Conservation (phyloP, 2,888 invertebrate species). For the Callinectes sapidus region DNA sequence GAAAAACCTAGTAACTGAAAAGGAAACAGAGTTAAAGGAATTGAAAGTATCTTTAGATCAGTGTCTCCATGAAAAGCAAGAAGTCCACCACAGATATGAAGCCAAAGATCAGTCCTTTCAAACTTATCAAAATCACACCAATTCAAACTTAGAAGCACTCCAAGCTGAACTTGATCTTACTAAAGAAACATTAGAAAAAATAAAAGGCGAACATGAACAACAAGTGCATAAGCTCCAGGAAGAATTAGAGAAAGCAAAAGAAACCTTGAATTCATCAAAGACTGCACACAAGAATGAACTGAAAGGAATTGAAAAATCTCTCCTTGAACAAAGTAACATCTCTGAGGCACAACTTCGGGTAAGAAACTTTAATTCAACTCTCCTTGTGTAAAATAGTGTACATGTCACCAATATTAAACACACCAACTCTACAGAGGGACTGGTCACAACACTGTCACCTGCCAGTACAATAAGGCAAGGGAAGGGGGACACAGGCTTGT, state of each 20-base stretch:
- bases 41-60: not conserved
- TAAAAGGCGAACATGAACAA: not conserved
- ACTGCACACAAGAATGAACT: slow-evolving; percentile 14
- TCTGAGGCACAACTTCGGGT: not conserved
- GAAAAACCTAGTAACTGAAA: not conserved
- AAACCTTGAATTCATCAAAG: not conserved
- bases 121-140: not conserved
- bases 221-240: not conserved
- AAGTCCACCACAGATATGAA: slow-evolving; percentile 19
- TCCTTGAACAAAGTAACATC: not conserved
- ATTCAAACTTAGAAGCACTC: not conserved
- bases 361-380: too few relatives aligned
- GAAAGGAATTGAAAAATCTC: not conserved
- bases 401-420: too few relatives aligned
- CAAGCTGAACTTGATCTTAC: not conserved
- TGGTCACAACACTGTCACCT: too few relatives aligned
- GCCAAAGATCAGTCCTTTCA: slow-evolving; percentile 6
- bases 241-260: slow-evolving; percentile 3
- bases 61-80: slow-evolving; percentile 13
- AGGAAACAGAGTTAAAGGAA: not conserved
- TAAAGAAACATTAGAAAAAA: not conserved
- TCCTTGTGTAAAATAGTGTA: too few relatives aligned
- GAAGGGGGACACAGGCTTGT: too few relatives aligned
- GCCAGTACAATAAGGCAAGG: too few relatives aligned
- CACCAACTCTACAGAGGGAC: too few relatives aligned